These are phyloP conservation scores for Chydorus sphaericus DNA, from an alignment of 2,888 invertebrate species.

Conservation along the genomic window DNA sequence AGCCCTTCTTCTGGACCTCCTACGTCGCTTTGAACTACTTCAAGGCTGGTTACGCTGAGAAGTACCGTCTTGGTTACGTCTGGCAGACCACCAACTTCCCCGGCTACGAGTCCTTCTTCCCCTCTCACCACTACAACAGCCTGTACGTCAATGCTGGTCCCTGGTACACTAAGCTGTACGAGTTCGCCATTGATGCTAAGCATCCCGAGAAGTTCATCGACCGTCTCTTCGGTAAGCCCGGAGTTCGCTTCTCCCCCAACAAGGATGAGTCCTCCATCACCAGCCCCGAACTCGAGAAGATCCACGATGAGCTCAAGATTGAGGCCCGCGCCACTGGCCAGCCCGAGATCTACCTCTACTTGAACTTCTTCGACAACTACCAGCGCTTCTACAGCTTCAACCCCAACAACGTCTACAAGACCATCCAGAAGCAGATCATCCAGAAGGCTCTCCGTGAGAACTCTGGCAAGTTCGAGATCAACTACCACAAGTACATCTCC, in stretches of 20 bases:
- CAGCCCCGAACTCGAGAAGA: conserved; percentile 11
- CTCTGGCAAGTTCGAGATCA: conserved; percentile 10
- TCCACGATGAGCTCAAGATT: conserved; percentile 14
- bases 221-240: conserved; percentile 9
- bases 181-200: conserved; percentile 5
- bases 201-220: conserved; percentile 15
- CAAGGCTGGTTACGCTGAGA: conserved; percentile 8
- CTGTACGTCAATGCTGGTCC: conserved; percentile 1
- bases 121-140: conserved; percentile 10
- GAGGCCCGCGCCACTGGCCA: conserved; percentile 14
- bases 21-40: conserved; percentile 7
- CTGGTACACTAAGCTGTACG: conserved; percentile 1
- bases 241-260: not conserved
- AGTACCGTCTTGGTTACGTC: conserved; percentile 7
- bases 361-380: conserved; percentile 14
- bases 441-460: not conserved
- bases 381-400: conserved; percentile 11
- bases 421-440: not conserved
- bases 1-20: conserved; percentile 16
- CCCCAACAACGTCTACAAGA: not conserved
- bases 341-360: conserved; percentile 11
- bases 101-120: conserved; percentile 9
- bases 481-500: conserved; percentile 14
- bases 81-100: conserved; percentile 4
- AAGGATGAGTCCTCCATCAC: conserved; percentile 7